These are phyloP conservation scores for Lates japonicus DNA, from an alignment of 2,797 vertebrate genomes.

Conservation along the genomic window DNA sequence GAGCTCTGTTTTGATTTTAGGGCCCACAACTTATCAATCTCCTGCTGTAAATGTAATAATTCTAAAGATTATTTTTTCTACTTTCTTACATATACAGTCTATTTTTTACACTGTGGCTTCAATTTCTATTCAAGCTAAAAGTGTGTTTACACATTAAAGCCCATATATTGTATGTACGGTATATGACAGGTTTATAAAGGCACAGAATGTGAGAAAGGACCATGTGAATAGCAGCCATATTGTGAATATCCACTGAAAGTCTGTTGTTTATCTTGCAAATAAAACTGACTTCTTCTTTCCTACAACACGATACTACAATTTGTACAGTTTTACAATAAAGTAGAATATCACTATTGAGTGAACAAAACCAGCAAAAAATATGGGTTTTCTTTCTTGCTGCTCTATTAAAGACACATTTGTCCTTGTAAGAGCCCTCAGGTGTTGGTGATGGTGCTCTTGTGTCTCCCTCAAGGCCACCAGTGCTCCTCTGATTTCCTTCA, in stretches of 20 bases:
- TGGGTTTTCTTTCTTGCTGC: not conserved
- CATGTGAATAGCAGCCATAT: not conserved
- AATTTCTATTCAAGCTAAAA: not conserved
- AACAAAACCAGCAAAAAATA: not conserved
- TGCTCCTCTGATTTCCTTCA: conserved; percentile 31
- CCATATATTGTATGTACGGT: not conserved
- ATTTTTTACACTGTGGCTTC: not conserved
- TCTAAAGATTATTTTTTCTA: too few relatives aligned
- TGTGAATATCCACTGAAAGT: not conserved
- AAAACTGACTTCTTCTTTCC: not conserved
- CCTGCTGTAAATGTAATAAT: too few relatives aligned
- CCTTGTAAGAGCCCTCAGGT: conserved; percentile 6
- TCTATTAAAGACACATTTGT: conserved; percentile 23
- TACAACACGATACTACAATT: not conserved
- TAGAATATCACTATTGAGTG: not conserved
- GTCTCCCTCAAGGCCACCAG: conserved; percentile 34
- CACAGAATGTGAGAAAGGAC: not conserved
- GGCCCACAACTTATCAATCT: too few relatives aligned
- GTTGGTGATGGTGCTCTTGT: conserved; percentile 33
- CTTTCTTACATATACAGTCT: too few relatives aligned
- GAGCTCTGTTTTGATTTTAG: not conserved
- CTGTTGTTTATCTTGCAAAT: too few relatives aligned
- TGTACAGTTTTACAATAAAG: too few relatives aligned
- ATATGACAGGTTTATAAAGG: too few relatives aligned
- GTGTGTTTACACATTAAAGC: not conserved